Percentiles rank a stretch among this genome's conserved stretches.
Evolutionary conservation across 2,888 invertebrate species (phyloP).

Genomic region (Choreutis nemorana): DNA sequence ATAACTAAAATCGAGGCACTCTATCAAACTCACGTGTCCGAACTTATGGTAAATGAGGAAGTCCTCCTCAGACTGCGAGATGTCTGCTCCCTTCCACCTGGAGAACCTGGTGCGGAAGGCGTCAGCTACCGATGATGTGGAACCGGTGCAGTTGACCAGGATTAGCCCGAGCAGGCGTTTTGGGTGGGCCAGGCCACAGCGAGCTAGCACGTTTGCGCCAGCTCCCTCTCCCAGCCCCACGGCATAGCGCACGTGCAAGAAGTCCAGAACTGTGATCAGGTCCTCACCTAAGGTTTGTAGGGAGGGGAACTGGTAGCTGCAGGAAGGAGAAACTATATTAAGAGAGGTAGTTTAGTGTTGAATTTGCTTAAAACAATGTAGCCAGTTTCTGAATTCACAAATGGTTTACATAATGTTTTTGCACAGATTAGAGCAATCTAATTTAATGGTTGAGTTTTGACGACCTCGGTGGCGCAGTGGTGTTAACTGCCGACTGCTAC

Average conservation of each 20-base stretch:
- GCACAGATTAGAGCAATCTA: too few species aligned
- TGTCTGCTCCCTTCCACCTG: constrained; percentile 83
- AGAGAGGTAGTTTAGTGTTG: background rate
- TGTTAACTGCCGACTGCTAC: too few species aligned
- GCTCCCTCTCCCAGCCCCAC: constrained; percentile 89
- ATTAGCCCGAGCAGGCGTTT: constrained; percentile 80
- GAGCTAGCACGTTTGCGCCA: constrained; percentile 84
- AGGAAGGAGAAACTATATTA: too few species aligned
- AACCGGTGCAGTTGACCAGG: constrained; percentile 87
- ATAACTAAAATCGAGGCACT: constrained; percentile 35
- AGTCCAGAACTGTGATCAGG: constrained; percentile 80
- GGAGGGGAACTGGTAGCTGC: constrained; percentile 81
- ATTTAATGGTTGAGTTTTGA: too few species aligned
- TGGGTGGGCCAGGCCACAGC: constrained; percentile 85
- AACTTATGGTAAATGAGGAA: constrained; percentile 91
- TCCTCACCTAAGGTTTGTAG: constrained; percentile 85
- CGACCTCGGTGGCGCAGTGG: too few species aligned
- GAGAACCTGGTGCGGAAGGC: constrained; percentile 87
- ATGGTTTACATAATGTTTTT: too few species aligned
- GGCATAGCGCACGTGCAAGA: constrained; percentile 82
- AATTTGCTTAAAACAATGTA: too few species aligned
- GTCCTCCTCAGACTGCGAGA: constrained; percentile 87
- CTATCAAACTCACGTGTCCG: constrained; percentile 80
- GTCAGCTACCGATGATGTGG: constrained; percentile 85
- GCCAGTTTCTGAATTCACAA: too few species aligned